Base-by-base conservation (phyloP, 2,888 invertebrate genomes). In the Pinctada fucata region DNA sequence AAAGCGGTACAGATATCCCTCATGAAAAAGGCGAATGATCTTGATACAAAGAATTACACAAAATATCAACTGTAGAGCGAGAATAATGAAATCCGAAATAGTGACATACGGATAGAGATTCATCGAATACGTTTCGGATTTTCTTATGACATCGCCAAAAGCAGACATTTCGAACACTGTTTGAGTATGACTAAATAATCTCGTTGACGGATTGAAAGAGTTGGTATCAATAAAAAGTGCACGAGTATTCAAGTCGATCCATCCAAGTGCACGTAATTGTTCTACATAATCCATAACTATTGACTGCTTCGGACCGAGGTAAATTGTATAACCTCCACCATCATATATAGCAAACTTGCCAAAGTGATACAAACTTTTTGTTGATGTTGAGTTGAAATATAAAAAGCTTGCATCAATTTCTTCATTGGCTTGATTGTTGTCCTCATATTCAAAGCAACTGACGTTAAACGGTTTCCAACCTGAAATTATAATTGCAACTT, bases 81-180 rank as follows among this genome's bases (percentile, higher is more conserved):
- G 77, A n/a, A 84, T 47, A 3, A 87, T 8, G 71, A 81, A 86
- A 64, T 87, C 87, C 82, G 83, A 84, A 2, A 75, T 72, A 50
- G 72, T 70, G 13, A 80, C 74, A 75, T 86, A 87, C 0, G 87
- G 87, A 71, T 87, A 86, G 5, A 79, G 65, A 50, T 74, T 73
- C 3, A 73, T 66, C 8, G 79, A 76, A 58, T 68, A 70, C 1
- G 68, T 45, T 2, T 73, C 58, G 52, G 51, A 47, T 13, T 69
- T 58, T 45, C 72, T 71, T 2, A 65, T 50, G 16, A 70, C 52
- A 4, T 49, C 69, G 10, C 79, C 79, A 31, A 50, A 71, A 10
- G 65, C 69, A 6, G 79, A 67, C 10, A 74, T 51, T 74, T 79
- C 79, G 48, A 79, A 76, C 16, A 70, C 74, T 8, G 76, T 31